Conservation (phyloP, 2,888 invertebrate species). For the Anarsia innoxiella region DNA sequence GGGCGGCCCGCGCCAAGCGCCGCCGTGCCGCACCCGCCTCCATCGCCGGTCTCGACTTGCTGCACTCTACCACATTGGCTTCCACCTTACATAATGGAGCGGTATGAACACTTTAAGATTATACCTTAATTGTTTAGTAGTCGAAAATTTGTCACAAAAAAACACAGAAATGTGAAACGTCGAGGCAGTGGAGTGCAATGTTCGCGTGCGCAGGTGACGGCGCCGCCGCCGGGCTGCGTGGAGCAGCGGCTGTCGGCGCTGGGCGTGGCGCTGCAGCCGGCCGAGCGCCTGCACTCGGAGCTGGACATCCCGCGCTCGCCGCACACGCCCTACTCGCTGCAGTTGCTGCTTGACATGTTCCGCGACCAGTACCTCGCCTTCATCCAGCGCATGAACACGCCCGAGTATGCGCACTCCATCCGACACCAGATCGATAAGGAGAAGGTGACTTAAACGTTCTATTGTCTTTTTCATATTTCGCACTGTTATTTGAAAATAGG, state of each 20-base stretch:
- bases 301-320: conserved; percentile 87
- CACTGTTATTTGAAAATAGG: no score
- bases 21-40: conserved; percentile 71
- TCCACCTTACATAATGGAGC: conserved; percentile 87
- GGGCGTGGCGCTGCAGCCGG: conserved; percentile 79
- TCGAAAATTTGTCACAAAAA: background rate
- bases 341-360: conserved; percentile 90
- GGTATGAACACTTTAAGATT: conserved; percentile 41
- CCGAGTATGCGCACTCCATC: conserved; percentile 82
- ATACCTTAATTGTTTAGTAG: no score
- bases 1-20: conserved; percentile 52
- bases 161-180: background rate
- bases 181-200: background rate
- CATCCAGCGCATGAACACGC: conserved; percentile 88
- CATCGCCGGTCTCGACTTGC: conserved; percentile 90
- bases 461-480: background rate
- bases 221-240: conserved; percentile 93
- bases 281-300: conserved; percentile 82
- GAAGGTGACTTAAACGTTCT: conserved; percentile 62
- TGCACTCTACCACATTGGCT: conserved; percentile 91
- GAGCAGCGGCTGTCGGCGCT: conserved; percentile 91
- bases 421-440: conserved; percentile 87
- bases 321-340: conserved; percentile 88
- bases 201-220: conserved; percentile 62
- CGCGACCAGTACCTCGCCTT: conserved; percentile 90